Percentiles rank a stretch among this genome's conserved stretches.
Conservation (phyloP, 2,797 vertebrate genomes). For the Coregonus suidteri region DNA sequence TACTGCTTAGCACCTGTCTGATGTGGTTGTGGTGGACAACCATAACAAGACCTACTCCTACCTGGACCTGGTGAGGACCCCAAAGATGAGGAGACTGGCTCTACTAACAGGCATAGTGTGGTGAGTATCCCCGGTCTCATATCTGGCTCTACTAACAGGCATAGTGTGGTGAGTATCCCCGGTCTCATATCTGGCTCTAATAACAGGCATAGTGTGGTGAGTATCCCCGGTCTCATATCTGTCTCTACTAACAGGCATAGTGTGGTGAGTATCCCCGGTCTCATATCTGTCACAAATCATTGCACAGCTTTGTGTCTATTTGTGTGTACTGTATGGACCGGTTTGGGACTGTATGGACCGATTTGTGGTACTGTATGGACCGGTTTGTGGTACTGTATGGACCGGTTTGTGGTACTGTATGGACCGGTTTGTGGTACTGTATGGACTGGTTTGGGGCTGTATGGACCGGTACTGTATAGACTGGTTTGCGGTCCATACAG, state of each 20-base stretch:
- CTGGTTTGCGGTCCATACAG: no score
- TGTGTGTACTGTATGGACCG: background rate
- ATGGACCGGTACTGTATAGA: no score
- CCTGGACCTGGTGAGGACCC: slow-evolving; percentile 81
- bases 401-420: no score
- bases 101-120: slow-evolving; percentile 79
- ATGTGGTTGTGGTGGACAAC: slow-evolving; percentile 47
- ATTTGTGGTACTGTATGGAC: no score
- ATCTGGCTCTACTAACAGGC: no score
- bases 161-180: no score
- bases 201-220: no score
- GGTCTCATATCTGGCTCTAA: no score
- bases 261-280: slow-evolving; percentile 74
- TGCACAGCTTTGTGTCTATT: background rate
- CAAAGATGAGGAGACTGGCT: slow-evolving; percentile 73
- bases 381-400: no score
- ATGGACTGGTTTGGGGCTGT: no score
- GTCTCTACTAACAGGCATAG: slow-evolving; percentile 72
- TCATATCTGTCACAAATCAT: background rate
- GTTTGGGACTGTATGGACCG: no score
- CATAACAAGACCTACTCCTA: slow-evolving; percentile 73
- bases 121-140: slow-evolving; percentile 58
- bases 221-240: slow-evolving; percentile 33
- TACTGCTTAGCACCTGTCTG: slow-evolving; percentile 68
- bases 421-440: no score